These are phyloP conservation scores for Ploceus nigricollis DNA, from an alignment of 2,113 vertebrate genomes.

Conservation along the genomic window DNA sequence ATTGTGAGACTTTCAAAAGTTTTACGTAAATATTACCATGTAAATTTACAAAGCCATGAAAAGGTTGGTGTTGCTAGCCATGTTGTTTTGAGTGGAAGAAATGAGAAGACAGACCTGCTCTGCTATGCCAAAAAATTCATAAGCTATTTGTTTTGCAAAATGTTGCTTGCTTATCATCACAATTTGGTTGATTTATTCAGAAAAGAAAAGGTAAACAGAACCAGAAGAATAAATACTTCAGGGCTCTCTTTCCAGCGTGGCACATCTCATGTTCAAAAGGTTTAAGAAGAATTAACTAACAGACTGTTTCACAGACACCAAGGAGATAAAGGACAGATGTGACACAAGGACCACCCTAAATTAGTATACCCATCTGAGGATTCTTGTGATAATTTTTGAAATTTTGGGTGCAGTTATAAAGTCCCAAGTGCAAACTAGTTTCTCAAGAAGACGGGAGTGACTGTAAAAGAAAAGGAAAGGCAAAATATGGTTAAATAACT, in stretches of 20 bases:
- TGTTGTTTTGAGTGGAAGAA: neutral
- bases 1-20: neutral
- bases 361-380: neutral
- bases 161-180: neutral
- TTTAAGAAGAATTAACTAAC: neutral
- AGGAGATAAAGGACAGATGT: neutral
- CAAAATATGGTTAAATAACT: neutral
- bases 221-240: neutral
- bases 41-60: neutral
- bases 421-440: neutral
- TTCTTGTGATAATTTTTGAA: neutral
- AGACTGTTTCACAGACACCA: neutral
- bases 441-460: neutral
- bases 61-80: neutral
- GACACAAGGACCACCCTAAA: neutral
- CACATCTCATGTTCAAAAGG: neutral
- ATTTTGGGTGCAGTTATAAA: neutral
- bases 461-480: neutral
- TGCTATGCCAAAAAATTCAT: neutral
- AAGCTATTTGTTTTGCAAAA: neutral
- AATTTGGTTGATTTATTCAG: neutral
- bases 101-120: neutral
- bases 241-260: neutral
- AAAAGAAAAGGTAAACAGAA: neutral
- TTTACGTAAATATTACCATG: neutral